Percentiles rank a stretch among this genome's conserved stretches.
Conservation (phyloP, 1,140 invertebrate genomes). For the Copidosoma floridanum region DNA sequence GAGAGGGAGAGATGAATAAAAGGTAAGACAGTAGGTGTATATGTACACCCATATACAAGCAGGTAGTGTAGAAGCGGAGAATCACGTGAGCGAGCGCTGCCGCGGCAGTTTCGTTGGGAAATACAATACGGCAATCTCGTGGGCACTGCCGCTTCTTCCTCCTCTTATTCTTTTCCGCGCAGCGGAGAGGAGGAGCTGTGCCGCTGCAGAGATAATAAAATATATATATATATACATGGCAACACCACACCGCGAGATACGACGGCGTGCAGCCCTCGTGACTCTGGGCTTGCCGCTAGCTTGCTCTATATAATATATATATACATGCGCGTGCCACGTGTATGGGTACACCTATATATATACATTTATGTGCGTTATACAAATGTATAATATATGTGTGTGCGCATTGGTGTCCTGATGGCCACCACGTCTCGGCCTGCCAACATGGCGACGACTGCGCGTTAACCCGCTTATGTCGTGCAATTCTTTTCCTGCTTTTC, state of each 20-base stretch:
- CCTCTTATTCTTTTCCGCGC: neutral
- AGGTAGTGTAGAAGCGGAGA: too few relatives aligned
- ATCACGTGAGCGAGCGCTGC: slow-evolving; percentile 30
- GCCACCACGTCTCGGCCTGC: slow-evolving; percentile 35
- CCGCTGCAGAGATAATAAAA: too few relatives aligned
- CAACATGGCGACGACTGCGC: slow-evolving; percentile 45
- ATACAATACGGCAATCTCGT: slow-evolving; percentile 17
- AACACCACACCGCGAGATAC: slow-evolving; percentile 49
- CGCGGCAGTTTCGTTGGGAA: too few relatives aligned
- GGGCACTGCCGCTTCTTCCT: neutral
- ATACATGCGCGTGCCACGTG: too few relatives aligned
- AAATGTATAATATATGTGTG: too few relatives aligned
- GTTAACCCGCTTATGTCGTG: slow-evolving; percentile 35
- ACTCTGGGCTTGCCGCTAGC: neutral
- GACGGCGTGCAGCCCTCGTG: slow-evolving; percentile 30
- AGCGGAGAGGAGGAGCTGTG: neutral
- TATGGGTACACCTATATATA: too few relatives aligned
- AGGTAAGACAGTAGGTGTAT: too few relatives aligned
- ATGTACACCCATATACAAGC: too few relatives aligned
- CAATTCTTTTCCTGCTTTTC: neutral
- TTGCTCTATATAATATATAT: slow-evolving; percentile 29
- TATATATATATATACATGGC: too few relatives aligned
- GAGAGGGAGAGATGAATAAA: slow-evolving; percentile 3
- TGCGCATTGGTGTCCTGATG: slow-evolving; percentile 31
- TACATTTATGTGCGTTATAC: too few relatives aligned